Evolutionary conservation across 2,888 invertebrate genomes (phyloP).

Genomic region (Hemistola chrysoprasaria): DNA sequence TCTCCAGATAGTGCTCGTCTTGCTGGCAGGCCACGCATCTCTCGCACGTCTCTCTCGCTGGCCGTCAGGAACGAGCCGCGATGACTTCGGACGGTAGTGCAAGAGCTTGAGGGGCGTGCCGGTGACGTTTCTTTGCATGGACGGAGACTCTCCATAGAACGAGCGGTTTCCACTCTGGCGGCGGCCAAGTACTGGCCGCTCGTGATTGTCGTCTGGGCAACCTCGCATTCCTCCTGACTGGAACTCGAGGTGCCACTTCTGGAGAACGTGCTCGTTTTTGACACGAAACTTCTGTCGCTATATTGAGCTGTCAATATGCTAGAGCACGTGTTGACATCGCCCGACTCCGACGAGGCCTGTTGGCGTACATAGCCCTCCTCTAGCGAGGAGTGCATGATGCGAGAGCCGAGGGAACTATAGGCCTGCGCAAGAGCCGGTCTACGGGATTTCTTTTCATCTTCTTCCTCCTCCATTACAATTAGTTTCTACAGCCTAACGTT

Average conservation of each 20-base stretch:
- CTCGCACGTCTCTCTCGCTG: conserved; percentile 86
- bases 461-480: conserved; percentile 73
- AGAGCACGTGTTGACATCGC: conserved; percentile 76
- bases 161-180: conserved; percentile 81
- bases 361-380: conserved; percentile 62
- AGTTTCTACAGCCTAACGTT: conserved; percentile 40
- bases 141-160: conserved; percentile 88
- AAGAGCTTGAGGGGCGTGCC: conserved; percentile 77
- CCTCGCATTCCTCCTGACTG: conserved; percentile 86
- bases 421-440: conserved; percentile 61
- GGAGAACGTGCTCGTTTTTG: conserved; percentile 77
- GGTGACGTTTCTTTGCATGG: conserved; percentile 80
- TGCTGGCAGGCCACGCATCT: conserved; percentile 84
- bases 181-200: conserved; percentile 81
- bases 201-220: conserved; percentile 71
- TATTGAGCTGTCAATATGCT: conserved; percentile 72
- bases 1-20: conserved; percentile 84
- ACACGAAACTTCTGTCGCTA: conserved; percentile 76
- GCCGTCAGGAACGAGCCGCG: conserved; percentile 85
- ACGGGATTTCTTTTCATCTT: conserved; percentile 62
- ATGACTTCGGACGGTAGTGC: conserved; percentile 74
- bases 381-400: conserved; percentile 64
- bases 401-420: conserved; percentile 60
- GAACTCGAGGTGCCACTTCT: conserved; percentile 85
- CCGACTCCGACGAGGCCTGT: conserved; percentile 82